Base-by-base conservation (phyloP, 2,797 vertebrate species). In the Aselliscus stoliczkanus region DNA sequence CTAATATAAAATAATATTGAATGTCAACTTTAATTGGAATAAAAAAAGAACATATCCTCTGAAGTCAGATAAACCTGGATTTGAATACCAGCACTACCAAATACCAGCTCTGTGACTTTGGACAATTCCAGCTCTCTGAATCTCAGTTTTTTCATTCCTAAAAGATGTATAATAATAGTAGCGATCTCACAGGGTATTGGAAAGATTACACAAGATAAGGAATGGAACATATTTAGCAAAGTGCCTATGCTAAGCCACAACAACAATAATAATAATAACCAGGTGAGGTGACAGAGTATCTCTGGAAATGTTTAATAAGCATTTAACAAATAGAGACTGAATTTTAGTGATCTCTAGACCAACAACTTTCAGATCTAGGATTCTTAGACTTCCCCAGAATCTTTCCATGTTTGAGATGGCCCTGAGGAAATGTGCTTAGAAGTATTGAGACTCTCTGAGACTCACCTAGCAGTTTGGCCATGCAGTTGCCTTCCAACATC, bases 281-380 rank as follows among this genome's bases (percentile, higher is more conserved):
- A 85, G 20, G 23, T 60, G 27, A 81, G 15, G 8, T 88, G 23
- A 90, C 21, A 54, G 39, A 62, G 12, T 81, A 60, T 86, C 21
- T 92, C 60, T 79, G 23, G 29, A 93, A 93, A 79, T 88, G 42
- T 42, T 90, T 88, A 50, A 79, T 86, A 90, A 92, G 70, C 31
- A 50, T 73, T 84, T 80, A 82, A 72, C 14, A 72, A 67, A 47
- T 4, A 90, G 34, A 87, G 20, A 44, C 47, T 58, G 31, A 94
- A 91, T 13, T 85, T 72, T 54, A 37, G 44, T 91, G 44, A 52
- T 81, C 42, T 62, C 56, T 93, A 75, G 52, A 88, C 31, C 42
- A 90, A 85, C 2, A 56, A 42, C 27, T 95, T 91, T 72, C 72
- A 93, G 60, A 95, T 60, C 44, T 25, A 84, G 47, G 54, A 72